phyloP scores from a whole-genome alignment of 2,797 vertebrate genomes.

The Sardinella longiceps region DNA sequence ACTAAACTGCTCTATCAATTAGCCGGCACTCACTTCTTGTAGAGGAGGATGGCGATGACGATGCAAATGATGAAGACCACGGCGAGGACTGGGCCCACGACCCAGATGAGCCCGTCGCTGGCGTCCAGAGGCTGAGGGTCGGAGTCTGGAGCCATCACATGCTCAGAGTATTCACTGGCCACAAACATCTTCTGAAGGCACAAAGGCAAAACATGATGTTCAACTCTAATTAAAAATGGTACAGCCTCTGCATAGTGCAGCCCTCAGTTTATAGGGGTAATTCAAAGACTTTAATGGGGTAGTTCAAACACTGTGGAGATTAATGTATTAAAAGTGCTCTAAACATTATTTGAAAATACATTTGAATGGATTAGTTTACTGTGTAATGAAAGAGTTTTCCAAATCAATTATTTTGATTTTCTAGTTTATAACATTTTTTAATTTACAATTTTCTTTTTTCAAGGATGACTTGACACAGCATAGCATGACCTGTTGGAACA shows the following conservation, averaged over 20 bases:
- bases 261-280: too few species aligned
- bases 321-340: too few species aligned
- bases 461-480: background rate
- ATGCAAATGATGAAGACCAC: slow-evolving; percentile 99
- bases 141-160: slow-evolving; percentile 89
- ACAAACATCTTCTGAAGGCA: slow-evolving; percentile 85
- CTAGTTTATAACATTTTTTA: background rate
- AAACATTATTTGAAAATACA: too few species aligned
- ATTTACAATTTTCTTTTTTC: too few species aligned
- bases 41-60: slow-evolving; percentile 95
- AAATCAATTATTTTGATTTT: background rate
- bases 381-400: too few species aligned
- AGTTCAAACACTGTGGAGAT: too few species aligned
- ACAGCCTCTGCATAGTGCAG: too few species aligned
- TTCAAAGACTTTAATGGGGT: too few species aligned
- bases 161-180: slow-evolving; percentile 92
- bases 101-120: slow-evolving; percentile 95
- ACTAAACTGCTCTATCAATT: slow-evolving; percentile 17
- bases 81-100: slow-evolving; percentile 92
- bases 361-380: too few species aligned
- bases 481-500: background rate
- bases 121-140: slow-evolving; percentile 93
- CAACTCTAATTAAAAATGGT: background rate
- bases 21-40: slow-evolving; percentile 89
- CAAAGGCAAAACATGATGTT: slow-evolving; percentile 34